Percentiles rank a stretch among this genome's conserved stretches.
These are phyloP conservation scores for Uropsilus gracilis DNA, from an alignment of 2,113 vertebrate genomes.

Conservation along the genomic window DNA sequence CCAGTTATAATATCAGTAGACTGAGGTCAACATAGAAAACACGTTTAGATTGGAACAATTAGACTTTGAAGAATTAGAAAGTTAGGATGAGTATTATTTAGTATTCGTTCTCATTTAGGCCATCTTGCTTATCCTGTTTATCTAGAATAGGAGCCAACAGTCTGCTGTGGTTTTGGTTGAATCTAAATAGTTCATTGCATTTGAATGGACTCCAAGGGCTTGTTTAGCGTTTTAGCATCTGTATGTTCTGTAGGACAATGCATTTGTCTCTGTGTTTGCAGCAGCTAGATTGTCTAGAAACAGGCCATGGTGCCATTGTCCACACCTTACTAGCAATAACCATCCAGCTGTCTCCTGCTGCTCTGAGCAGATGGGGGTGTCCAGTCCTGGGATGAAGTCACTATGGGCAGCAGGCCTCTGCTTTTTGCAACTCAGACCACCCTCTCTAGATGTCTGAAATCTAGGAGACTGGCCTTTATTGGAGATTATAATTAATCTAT, in stretches of 20 bases:
- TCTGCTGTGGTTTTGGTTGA: conserved; percentile 51
- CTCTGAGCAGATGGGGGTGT: neutral
- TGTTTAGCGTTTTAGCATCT: neutral
- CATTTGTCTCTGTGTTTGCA: neutral
- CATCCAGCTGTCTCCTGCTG: neutral
- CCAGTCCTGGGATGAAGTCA: neutral
- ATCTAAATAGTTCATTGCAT: conserved; percentile 51
- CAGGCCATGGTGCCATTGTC: neutral
- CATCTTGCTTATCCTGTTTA: conserved; percentile 58
- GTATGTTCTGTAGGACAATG: neutral
- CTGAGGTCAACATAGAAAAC: too few species aligned
- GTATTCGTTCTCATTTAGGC: conserved; percentile 20
- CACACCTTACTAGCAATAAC: neutral
- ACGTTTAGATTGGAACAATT: neutral
- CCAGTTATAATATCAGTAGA: too few species aligned
- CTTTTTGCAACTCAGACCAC: neutral
- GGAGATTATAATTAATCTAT: neutral
- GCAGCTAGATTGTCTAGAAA: neutral
- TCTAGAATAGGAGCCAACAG: conserved; percentile 57
- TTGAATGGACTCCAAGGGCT: conserved; percentile 38
- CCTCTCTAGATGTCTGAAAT: neutral
- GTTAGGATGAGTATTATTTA: conserved; percentile 34
- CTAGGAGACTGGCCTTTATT: neutral
- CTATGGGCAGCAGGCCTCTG: neutral
- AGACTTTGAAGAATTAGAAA: conserved; percentile 42